Evolutionary conservation across 2,797 vertebrate genomes (phyloP).

Genomic region (Graptemys geographica): DNA sequence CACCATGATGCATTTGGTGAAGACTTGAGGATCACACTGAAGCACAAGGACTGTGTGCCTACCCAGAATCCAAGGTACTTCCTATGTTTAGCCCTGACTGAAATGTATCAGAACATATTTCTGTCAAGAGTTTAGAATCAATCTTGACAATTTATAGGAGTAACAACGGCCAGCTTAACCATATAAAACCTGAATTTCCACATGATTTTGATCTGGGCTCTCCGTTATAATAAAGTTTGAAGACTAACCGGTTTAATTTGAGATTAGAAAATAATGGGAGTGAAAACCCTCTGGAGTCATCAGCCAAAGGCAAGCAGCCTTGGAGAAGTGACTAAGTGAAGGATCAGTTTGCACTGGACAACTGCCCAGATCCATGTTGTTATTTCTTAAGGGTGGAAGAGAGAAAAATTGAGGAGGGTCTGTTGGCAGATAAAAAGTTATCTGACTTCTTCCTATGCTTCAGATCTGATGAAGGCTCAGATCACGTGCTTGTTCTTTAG

Average conservation of each 20-base stretch:
- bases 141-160: neutral
- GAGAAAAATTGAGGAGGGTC: neutral
- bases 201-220: neutral
- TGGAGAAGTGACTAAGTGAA: neutral
- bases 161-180: rapidly evolving
- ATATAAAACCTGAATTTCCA: neutral
- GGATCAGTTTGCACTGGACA: neutral
- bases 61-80: neutral
- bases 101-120: neutral
- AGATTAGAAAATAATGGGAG: neutral
- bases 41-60: neutral
- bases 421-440: neutral
- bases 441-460: neutral
- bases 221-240: neutral
- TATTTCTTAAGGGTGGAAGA: neutral
- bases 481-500: no score
- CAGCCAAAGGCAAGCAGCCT: neutral
- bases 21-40: neutral
- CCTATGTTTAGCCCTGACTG: neutral
- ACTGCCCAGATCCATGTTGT: neutral
- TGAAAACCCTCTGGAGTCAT: neutral
- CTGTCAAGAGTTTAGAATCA: neutral
- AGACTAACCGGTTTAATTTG: no score
- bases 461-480: neutral
- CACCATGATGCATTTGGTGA: neutral